phyloP scores from a whole-genome alignment of 2,797 vertebrate genomes.

The Danio tinwini region DNA sequence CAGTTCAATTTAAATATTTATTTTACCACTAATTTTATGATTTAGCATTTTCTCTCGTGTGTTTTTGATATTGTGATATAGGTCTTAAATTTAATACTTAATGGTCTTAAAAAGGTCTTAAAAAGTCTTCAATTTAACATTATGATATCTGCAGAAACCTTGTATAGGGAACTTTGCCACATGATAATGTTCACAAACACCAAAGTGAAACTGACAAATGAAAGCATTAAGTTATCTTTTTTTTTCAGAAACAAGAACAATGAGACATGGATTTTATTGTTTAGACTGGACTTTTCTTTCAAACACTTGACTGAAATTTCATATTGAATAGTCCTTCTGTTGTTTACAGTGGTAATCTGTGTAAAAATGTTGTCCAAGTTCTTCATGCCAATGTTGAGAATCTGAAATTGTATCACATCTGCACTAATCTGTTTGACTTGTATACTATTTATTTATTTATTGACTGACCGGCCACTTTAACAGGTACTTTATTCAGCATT shows the following conservation, averaged over 20 bases:
- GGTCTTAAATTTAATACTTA: too few species aligned
- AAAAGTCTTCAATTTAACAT: too few species aligned
- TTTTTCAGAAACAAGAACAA: conserved; percentile 3
- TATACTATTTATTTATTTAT: neutral
- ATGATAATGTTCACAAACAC: conserved; percentile 1
- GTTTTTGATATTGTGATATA: too few species aligned
- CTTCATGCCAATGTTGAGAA: neutral
- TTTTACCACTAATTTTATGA: too few species aligned
- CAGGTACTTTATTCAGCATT: too few species aligned
- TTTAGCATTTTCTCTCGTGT: too few species aligned
- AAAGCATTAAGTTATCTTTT: neutral
- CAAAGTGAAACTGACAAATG: conserved; percentile 12
- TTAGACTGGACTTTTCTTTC: conserved; percentile 26
- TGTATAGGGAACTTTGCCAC: conserved; percentile 1
- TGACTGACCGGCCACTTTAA: too few species aligned
- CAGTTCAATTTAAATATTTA: too few species aligned
- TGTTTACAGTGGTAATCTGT: neutral
- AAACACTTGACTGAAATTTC: conserved; percentile 14
- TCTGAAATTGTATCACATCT: neutral
- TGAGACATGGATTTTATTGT: neutral
- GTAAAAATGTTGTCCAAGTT: neutral
- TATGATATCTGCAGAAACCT: too few species aligned
- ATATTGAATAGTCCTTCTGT: conserved; percentile 20
- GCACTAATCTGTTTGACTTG: neutral
- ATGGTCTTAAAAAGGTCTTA: too few species aligned